Base-by-base conservation (phyloP, 2,797 vertebrate genomes). In the Vireo griseus region DNA sequence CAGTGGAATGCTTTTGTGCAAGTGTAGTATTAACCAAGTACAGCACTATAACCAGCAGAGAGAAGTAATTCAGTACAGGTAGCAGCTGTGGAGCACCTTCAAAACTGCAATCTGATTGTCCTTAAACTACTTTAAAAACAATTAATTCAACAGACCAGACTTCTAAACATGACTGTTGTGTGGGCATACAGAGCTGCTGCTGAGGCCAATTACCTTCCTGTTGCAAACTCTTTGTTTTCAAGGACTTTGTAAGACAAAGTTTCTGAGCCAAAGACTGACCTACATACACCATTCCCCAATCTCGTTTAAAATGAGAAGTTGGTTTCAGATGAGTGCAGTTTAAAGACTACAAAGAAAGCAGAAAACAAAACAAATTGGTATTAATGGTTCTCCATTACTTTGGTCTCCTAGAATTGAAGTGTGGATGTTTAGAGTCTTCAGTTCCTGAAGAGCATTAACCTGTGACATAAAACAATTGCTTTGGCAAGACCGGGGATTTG, bases 191-290 rank as follows among this genome's bases (percentile, higher is more conserved):
- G 55, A 66, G 39, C n/a, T 5, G 3, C 72, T 73, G n/a, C 44
- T 50, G 39, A 88, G 51, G 72, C 47, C 17, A 63, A 21, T 35
- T n/a, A 39, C 16, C 28, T 58, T 83, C 44, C 82, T 50, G 35
- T 48, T 72, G 72, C 42, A 74, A 67, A 75, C 59, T 61, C 55
- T 66, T 55, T 6, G 1, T 82, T 84, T 65, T 71, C 62, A 83
- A 68, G 86, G 51, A 50, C 48, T 71, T 16, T 55, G 10, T 85
- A 73, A 90, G 93, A 62, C 35, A 45, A 91, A 69, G 69, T 79
- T 96, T 71, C 88, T 63, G 66, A 94, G 76, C 66, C 51, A 55
- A 94, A 92, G 59, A 84, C 31, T 94, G 88, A 91, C 86, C 78
- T 68, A 86, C 71, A 51, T 82, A 89, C 35, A 81, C 73, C 58